phyloP scores from a whole-genome alignment of 2,888 invertebrate species.

The Metalampra italica region DNA sequence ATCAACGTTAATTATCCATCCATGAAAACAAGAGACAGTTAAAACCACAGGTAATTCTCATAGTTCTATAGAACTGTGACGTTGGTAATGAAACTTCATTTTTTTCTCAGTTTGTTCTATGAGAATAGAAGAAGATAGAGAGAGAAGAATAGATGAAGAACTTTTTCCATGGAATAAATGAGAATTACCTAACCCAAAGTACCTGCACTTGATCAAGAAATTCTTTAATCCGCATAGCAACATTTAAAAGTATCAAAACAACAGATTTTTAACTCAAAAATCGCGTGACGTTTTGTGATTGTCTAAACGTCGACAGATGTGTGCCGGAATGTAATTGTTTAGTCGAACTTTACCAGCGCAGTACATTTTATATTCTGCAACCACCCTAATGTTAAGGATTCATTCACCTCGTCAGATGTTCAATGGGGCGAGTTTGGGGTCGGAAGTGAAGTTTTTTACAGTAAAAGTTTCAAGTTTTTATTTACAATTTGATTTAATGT shows the following conservation, averaged over 20 bases:
- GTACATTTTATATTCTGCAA: slow-evolving; percentile 61
- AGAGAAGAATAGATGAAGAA: no score
- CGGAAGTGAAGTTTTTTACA: slow-evolving; percentile 51
- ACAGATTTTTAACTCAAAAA: slow-evolving; percentile 24
- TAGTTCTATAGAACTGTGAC: no score
- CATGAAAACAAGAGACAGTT: no score
- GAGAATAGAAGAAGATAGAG: no score
- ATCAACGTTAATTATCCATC: no score
- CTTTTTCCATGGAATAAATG: no score
- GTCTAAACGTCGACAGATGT: slow-evolving; percentile 77
- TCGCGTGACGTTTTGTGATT: slow-evolving; percentile 78
- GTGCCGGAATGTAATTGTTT: slow-evolving; percentile 76
- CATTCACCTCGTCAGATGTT: slow-evolving; percentile 78
- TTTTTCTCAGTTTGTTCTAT: no score
- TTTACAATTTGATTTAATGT: slow-evolving; percentile 20
- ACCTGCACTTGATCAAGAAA: no score
- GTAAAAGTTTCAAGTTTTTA: slow-evolving; percentile 49
- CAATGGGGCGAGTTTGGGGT: slow-evolving; percentile 59
- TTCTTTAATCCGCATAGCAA: no score
- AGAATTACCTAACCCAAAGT: no score
- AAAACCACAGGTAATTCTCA: no score
- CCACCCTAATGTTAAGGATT: slow-evolving; percentile 58
- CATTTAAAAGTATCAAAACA: slow-evolving; percentile 43
- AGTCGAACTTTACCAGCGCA: slow-evolving; percentile 59
- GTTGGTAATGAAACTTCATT: no score